Base-by-base conservation (phyloP, 2,113 vertebrate genomes). In the Sprattus sprattus region DNA sequence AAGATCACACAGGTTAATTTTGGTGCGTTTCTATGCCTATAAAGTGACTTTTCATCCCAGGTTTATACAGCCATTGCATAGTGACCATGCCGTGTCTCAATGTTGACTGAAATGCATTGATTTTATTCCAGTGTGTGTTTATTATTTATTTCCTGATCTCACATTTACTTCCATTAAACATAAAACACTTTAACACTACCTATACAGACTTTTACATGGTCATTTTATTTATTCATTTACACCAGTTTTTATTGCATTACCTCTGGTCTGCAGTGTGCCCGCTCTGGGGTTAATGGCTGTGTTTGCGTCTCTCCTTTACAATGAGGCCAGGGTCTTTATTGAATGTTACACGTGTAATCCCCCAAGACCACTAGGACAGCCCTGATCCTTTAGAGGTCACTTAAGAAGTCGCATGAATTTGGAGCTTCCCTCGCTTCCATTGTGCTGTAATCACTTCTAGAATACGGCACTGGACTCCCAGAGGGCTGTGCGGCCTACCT, bases 331-430 rank as follows among this genome's bases (percentile, higher is more conserved):
- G 92, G 91, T 90, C 93, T 93, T 95, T 95, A 95, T 95, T 95
- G 95, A 95, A 95, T 93, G 92, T 93, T 92, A 95, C 94, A 93
- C 88, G 88, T 95, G 95, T 95, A 95, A 94, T 94, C 93, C 94
- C 85, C 93, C 87, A 93, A 93, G 94, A 93, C 93, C 91, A 88
- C 89, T 28, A 85, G 90, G 92, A 94, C 92, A 93, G 89, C 89
- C 83, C 92, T 91, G 92, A 93, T 94, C 93, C 93, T 87, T 71
- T 84, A 57, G 93, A 95, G 95, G 95, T 95, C 94, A 95, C 93
- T 94, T 92, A 92, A 93, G 94, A 93, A 95, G 94, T 95, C 93
- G 86, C 92, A 94, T 94, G 94, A 91, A 95, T 94, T 93, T 92
- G 91, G 89, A 89, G 91, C 91, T 93, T 94, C 92, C 93, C 93